Evolutionary conservation across 2,113 vertebrate genomes (phyloP).

Genomic region (Catagonus wagneri): DNA sequence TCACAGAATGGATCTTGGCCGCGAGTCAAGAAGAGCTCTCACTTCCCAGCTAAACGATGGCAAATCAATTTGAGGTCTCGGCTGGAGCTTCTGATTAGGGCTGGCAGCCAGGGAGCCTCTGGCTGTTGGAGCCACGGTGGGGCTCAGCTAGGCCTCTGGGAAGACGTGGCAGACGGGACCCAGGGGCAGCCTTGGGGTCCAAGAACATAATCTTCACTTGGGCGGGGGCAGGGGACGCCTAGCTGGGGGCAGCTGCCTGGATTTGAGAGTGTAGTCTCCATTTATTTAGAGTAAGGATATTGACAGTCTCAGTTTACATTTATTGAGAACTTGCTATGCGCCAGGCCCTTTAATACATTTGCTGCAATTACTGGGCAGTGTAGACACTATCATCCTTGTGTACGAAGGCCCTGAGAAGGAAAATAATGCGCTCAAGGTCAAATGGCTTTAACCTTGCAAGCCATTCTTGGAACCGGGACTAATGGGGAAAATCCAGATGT

Average conservation of each 20-base stretch:
- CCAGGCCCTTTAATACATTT: not conserved
- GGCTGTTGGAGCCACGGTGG: not conserved
- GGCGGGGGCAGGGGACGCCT: not conserved
- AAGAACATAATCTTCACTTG: not conserved
- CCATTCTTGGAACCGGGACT: not conserved
- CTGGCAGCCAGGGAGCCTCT: conserved; percentile 59
- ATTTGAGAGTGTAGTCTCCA: not conserved
- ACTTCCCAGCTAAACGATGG: conserved; percentile 78
- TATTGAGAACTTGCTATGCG: not conserved
- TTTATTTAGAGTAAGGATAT: not conserved
- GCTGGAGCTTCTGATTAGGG: conserved; percentile 69
- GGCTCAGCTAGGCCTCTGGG: not conserved
- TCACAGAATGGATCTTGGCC: conserved; percentile 81
- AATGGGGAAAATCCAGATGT: not conserved
- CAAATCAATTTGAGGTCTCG: conserved; percentile 73
- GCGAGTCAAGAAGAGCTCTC: conserved; percentile 72
- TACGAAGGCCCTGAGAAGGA: not conserved
- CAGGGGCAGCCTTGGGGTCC: not conserved
- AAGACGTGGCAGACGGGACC: not conserved
- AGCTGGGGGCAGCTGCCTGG: not conserved
- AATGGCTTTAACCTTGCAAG: conserved; percentile 11
- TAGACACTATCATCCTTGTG: not conserved
- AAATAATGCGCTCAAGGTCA: conserved; percentile 5
- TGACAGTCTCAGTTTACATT: not conserved
- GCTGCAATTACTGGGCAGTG: not conserved